Percentiles rank a stretch among this genome's conserved stretches.
phyloP scores from a whole-genome alignment of 1,140 invertebrate species.

The Aplysia californica region DNA sequence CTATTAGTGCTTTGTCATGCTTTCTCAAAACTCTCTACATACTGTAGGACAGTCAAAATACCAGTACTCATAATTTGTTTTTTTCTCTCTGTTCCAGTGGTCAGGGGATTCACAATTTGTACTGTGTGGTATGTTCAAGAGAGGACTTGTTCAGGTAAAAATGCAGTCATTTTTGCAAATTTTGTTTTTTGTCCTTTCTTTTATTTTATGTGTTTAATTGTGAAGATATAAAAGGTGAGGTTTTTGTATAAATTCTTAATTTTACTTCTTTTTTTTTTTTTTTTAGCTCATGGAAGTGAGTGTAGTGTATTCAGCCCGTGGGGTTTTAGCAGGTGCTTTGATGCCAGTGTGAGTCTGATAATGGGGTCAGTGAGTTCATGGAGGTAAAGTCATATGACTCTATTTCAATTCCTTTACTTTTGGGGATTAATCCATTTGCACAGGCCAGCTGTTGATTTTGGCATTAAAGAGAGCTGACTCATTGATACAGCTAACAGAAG shows the following conservation, averaged over 20 bases:
- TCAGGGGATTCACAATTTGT: conserved; percentile 69
- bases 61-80: conserved; percentile 10
- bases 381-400: neutral
- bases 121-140: conserved; percentile 67
- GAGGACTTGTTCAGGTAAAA: conserved; percentile 67
- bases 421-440: too few relatives aligned
- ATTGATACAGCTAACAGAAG: too few relatives aligned
- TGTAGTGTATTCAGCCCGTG: neutral
- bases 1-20: neutral
- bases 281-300: neutral
- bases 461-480: too few relatives aligned
- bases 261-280: neutral
- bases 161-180: neutral
- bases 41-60: too few relatives aligned
- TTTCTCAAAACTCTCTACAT: too few relatives aligned
- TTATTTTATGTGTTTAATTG: neutral
- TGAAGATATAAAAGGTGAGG: neutral
- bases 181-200: neutral
- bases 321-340: neutral
- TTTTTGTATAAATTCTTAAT: neutral
- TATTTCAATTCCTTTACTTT: too few relatives aligned
- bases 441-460: too few relatives aligned
- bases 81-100: conserved; percentile 63
- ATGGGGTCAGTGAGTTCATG: neutral
- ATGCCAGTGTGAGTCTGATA: too few relatives aligned